Evolutionary conservation across 1,140 invertebrate genomes (phyloP).

Genomic region (Lepidostoma basale): DNA sequence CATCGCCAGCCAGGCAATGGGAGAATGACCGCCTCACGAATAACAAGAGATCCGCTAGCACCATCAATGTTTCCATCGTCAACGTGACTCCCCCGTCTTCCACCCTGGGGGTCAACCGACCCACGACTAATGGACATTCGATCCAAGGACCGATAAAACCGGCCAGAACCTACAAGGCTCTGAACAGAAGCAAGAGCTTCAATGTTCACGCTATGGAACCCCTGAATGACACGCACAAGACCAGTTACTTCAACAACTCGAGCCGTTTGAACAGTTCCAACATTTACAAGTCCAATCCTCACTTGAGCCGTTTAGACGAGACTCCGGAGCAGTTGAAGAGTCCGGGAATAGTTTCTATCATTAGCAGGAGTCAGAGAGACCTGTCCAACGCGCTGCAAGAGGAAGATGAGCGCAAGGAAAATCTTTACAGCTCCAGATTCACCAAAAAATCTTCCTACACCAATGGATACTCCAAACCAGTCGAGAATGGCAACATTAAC

Average conservation of each 20-base stretch:
- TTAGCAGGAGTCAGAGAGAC: constrained; percentile 80
- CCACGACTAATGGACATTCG: constrained; percentile 51
- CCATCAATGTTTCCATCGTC: constrained; percentile 78
- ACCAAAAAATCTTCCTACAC: constrained; percentile 59
- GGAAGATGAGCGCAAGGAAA: constrained; percentile 58
- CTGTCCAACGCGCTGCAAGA: constrained; percentile 62
- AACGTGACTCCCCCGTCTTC: constrained; percentile 64
- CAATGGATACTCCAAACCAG: constrained; percentile 57
- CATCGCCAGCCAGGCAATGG: constrained; percentile 54
- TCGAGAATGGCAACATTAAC: constrained; percentile 58
- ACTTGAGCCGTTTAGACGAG: constrained; percentile 71
- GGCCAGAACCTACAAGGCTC: constrained; percentile 74
- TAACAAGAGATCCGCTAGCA: constrained; percentile 66
- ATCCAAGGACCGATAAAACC: constrained; percentile 70
- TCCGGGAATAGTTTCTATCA: constrained; percentile 81
- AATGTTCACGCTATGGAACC: constrained; percentile 71
- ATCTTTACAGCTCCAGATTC: constrained; percentile 61
- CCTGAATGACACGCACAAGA: constrained; percentile 53
- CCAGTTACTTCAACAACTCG: constrained; percentile 56
- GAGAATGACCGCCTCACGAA: constrained; percentile 57
- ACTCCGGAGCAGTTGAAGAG: constrained; percentile 77
- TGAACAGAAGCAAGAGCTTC: constrained; percentile 84
- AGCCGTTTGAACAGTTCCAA: constrained; percentile 54
- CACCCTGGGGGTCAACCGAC: constrained; percentile 45
- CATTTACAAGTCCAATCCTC: constrained; percentile 77